These are phyloP conservation scores for Bilobella aurantiaca DNA, from an alignment of 1,140 invertebrate genomes.

Conservation along the genomic window DNA sequence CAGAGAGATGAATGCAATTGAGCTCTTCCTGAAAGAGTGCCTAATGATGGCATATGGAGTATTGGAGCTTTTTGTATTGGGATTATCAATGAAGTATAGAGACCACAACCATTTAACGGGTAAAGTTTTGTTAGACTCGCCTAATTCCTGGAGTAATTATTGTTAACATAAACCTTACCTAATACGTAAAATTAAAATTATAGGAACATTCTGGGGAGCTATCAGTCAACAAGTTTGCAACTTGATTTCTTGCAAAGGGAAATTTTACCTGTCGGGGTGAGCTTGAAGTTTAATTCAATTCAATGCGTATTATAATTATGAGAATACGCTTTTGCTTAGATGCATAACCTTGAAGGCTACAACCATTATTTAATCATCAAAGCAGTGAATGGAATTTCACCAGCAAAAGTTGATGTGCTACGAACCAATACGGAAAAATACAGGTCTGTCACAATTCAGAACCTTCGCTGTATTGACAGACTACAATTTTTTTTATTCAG, in stretches of 20 bases:
- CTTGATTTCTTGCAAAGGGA: not conserved
- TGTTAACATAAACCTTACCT: not conserved
- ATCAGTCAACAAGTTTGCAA: conserved; percentile 8
- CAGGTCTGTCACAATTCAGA: conserved; percentile 11
- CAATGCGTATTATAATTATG: not conserved
- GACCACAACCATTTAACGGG: conserved; percentile 3
- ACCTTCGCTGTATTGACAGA: conserved; percentile 15
- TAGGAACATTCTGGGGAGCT: conserved; percentile 1
- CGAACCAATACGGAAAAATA: conserved; percentile 17
- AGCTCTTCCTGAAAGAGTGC: not conserved
- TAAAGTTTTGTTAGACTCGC: too few relatives aligned
- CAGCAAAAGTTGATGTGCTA: conserved; percentile 9
- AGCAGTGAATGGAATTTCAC: conserved; percentile 5
- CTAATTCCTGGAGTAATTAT: not conserved
- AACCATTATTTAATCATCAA: conserved; percentile 16
- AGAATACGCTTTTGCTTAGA: too few relatives aligned
- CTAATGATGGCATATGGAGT: not conserved
- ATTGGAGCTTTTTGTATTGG: not conserved
- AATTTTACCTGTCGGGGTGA: not conserved
- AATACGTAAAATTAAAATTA: not conserved
- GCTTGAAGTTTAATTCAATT: not conserved
- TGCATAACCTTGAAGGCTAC: conserved; percentile 15
- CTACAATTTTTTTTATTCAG: conserved; percentile 10
- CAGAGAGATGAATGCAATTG: not conserved
- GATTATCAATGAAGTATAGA: not conserved